Conservation (phyloP, 1,140 invertebrate species). For the Lepidotrigona ventralis region DNA sequence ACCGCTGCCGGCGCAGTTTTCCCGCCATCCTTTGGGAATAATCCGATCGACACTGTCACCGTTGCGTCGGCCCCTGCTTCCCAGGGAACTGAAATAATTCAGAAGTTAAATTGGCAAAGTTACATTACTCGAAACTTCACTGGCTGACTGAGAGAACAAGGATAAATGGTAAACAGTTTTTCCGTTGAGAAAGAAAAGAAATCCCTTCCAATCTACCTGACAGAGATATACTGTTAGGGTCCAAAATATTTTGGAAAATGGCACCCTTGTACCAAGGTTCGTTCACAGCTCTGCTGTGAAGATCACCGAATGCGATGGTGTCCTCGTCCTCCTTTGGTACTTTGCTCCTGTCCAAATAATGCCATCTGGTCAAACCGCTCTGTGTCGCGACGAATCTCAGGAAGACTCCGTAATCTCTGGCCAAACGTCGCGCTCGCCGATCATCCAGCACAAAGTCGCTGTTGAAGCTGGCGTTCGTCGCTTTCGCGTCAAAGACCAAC, state of each 20-base stretch:
- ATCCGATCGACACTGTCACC: constrained; percentile 91
- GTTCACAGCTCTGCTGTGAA: constrained; percentile 90
- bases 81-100: constrained; percentile 85
- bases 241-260: constrained; percentile 90
- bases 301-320: constrained; percentile 88
- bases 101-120: background rate
- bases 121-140: no score
- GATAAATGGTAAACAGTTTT: background rate
- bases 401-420: constrained; percentile 84
- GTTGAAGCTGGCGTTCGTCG: constrained; percentile 86
- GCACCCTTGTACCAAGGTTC: constrained; percentile 96
- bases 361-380: constrained; percentile 93
- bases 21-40: constrained; percentile 90
- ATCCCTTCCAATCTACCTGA: constrained; percentile 62
- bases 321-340: constrained; percentile 45
- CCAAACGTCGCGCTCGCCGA: constrained; percentile 78
- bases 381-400: constrained; percentile 92
- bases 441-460: constrained; percentile 81
- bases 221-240: constrained; percentile 81
- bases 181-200: background rate
- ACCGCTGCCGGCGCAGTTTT: constrained; percentile 92
- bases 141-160: background rate
- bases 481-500: constrained; percentile 92
- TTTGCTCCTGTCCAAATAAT: constrained; percentile 79
- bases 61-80: constrained; percentile 81